Percentiles rank a stretch among this genome's conserved stretches.
Evolutionary conservation across 2,113 vertebrate genomes (phyloP).

Genomic region (Callionymus lyra): DNA sequence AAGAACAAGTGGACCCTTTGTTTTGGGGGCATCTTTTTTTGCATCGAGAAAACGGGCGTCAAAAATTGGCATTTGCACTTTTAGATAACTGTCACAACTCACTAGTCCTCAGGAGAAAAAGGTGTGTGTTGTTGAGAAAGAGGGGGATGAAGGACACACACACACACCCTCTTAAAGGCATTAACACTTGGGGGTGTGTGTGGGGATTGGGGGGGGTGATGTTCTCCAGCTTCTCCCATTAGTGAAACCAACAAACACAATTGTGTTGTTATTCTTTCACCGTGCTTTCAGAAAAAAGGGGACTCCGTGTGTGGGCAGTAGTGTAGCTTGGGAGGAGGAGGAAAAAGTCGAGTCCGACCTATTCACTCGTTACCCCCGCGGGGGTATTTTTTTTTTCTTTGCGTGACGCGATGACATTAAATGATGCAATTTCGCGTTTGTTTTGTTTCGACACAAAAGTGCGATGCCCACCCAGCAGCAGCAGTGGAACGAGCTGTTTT

Average conservation of each 20-base stretch:
- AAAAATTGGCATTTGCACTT: too few relatives aligned
- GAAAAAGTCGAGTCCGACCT: slow-evolving; percentile 97
- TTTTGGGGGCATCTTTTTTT: slow-evolving; percentile 48
- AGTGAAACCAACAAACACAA: slow-evolving; percentile 99
- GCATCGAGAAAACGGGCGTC: too few relatives aligned
- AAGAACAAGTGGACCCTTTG: slow-evolving; percentile 66
- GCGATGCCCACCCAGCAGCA: too few relatives aligned
- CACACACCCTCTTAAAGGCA: slow-evolving; percentile 90
- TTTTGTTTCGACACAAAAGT: slow-evolving; percentile 69
- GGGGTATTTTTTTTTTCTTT: too few relatives aligned
- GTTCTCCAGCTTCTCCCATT: slow-evolving; percentile 99
- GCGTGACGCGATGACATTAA: slow-evolving; percentile 99
- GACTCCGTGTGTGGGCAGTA: slow-evolving; percentile 99
- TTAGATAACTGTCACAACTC: slow-evolving; percentile 80
- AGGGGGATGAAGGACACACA: slow-evolving; percentile 58
- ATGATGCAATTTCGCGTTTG: slow-evolving; percentile 99
- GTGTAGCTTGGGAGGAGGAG: slow-evolving; percentile 98
- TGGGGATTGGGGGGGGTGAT: slow-evolving; percentile 79
- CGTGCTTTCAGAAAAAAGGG: slow-evolving; percentile 99
- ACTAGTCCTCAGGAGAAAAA: slow-evolving; percentile 88
- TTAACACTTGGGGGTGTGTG: slow-evolving; percentile 90
- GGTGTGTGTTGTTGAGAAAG: slow-evolving; percentile 57
- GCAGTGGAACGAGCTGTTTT: too few relatives aligned
- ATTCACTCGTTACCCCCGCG: slow-evolving; percentile 69
- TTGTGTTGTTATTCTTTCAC: slow-evolving; percentile 99